These are phyloP conservation scores for Sebastes trivittatus DNA, from an alignment of 2,797 vertebrate genomes.

Conservation along the genomic window DNA sequence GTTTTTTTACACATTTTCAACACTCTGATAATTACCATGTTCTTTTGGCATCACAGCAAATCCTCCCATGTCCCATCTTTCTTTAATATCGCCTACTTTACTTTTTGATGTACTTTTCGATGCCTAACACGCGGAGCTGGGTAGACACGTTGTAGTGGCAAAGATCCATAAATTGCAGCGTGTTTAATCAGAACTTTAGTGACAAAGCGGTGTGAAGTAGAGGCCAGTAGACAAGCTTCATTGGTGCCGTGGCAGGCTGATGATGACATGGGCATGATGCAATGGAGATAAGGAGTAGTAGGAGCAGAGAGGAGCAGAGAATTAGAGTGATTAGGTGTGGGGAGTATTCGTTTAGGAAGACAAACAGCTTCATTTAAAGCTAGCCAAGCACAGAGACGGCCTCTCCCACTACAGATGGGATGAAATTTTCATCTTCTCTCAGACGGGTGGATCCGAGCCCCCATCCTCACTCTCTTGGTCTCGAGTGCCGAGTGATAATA, in stretches of 20 bases:
- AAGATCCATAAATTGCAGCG: constrained; percentile 13
- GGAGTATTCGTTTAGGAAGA: constrained; percentile 71
- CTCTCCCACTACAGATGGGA: constrained; percentile 50
- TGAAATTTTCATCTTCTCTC: constrained; percentile 61
- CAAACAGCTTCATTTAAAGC: constrained; percentile 74
- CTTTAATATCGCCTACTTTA: not conserved
- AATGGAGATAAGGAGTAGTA: constrained; percentile 41
- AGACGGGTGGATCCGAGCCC: constrained; percentile 12
- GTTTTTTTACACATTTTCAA: constrained; percentile 4
- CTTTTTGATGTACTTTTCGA: constrained; percentile 9
- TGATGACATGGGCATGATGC: constrained; percentile 61
- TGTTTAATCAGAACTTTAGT: constrained; percentile 48
- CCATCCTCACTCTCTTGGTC: constrained; percentile 24
- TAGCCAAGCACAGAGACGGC: constrained; percentile 61
- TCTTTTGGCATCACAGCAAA: constrained; percentile 1
- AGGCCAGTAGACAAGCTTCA: constrained; percentile 64
- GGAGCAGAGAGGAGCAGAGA: constrained; percentile 38
- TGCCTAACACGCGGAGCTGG: not conserved
- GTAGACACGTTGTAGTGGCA: not conserved
- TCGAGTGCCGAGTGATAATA: constrained; percentile 42
- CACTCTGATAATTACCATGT: not conserved
- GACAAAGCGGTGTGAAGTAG: constrained; percentile 66
- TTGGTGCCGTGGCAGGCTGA: constrained; percentile 50
- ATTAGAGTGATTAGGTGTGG: constrained; percentile 58
- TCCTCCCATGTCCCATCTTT: not conserved